Base-by-base conservation (phyloP, 2,888 invertebrate species). In the Atethmia centrago region DNA sequence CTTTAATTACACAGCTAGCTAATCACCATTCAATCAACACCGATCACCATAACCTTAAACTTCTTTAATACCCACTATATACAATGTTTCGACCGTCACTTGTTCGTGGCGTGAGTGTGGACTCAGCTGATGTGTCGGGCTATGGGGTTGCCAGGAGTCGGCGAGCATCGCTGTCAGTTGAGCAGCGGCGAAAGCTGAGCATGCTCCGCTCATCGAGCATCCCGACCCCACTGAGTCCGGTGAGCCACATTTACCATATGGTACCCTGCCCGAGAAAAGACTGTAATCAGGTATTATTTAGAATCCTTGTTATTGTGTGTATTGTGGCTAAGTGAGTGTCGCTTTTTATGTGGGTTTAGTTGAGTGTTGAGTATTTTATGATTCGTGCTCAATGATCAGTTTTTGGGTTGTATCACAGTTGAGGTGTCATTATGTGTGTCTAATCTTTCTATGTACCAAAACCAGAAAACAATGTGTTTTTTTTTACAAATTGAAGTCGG, bases 211-310 rank as follows among this genome's bases (percentile, higher is more conserved):
- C 94, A 3, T 76, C 93, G 71, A 95, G 95, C 92, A 94, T 94
- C 86, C 94, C 95, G 3, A 80, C 92, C 51, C 93, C 95, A 86
- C 91, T 95, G 93, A 93, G 93, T 71, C 95, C 96, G 95, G 96
- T 96, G 96, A 96, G 96, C 95, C 95, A 96, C 95, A 96, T 96
- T 95, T 96, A 95, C 96, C 96, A 96, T 94, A 93, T 94, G 95
- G 96, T 96, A 91, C 94, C 93, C 94, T 96, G 96, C 94, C 96
- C 96, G 87, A 94, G 95, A 94, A 93, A 95, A 89, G 96, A 96
- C 95, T 96, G 96, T 92, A 89, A 92, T 86, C 95, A 96, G 96
- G 96, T 96, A 96, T 90, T 89, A 83, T 88, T 85, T 69, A 83
- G 76, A 68, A 51, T 10, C 55, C 63, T 82, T 66, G 12, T 59